Evolutionary conservation across 2,888 invertebrate genomes (phyloP).

Genomic region (Pyrrhosoma nymphula): DNA sequence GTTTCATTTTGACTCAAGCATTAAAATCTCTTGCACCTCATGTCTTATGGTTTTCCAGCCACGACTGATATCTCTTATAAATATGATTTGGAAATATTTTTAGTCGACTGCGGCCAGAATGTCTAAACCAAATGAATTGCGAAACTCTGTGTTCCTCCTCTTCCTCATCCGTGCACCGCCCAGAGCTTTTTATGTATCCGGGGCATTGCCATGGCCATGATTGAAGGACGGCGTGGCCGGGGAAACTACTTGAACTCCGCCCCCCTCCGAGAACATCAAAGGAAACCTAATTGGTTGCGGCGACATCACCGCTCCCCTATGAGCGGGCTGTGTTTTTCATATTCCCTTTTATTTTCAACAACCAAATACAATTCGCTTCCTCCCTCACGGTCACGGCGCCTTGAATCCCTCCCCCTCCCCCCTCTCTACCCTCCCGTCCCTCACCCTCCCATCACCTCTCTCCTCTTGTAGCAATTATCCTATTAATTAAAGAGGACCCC

Average conservation of each 20-base stretch:
- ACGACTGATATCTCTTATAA: too few relatives aligned
- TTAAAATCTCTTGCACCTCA: too few relatives aligned
- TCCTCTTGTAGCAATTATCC: constrained; percentile 44
- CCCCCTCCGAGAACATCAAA: not conserved
- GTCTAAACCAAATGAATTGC: too few relatives aligned
- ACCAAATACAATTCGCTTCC: not conserved
- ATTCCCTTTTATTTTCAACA: not conserved
- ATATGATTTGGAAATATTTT: too few relatives aligned
- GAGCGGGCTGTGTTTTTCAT: not conserved
- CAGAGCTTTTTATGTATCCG: not conserved
- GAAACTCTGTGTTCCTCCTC: not conserved
- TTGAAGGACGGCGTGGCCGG: not conserved
- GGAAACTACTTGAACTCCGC: not conserved
- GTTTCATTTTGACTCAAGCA: too few relatives aligned
- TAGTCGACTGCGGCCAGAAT: too few relatives aligned
- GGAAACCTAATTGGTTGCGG: constrained; percentile 51
- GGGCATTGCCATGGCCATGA: not conserved
- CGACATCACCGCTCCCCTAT: not conserved
- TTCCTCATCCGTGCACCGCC: not conserved
- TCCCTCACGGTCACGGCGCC: not conserved
- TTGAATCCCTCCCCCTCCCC: not conserved
- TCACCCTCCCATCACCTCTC: not conserved
- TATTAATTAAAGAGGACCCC: constrained; percentile 57
- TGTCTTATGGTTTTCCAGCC: too few relatives aligned
- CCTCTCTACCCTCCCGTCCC: not conserved